Percentiles rank a stretch among this genome's conserved stretches.
Evolutionary conservation across 2,113 vertebrate species (phyloP).

Genomic region (Silurus asotus): DNA sequence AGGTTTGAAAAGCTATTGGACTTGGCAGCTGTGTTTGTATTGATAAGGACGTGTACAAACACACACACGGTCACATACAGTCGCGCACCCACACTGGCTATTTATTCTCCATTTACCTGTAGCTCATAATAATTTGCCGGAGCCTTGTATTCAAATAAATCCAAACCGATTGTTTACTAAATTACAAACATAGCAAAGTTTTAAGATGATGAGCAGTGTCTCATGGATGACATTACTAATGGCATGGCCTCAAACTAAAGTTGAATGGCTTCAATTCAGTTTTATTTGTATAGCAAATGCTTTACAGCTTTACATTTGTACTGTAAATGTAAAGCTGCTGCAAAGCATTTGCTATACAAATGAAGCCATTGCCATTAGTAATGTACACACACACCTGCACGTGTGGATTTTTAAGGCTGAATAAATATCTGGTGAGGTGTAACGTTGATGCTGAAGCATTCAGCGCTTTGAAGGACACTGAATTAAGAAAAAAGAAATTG

Average conservation of each 20-base stretch:
- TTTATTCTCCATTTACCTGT: no score
- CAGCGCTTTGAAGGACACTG: not conserved
- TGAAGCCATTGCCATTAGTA: no score
- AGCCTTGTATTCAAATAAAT: not conserved
- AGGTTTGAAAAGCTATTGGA: not conserved
- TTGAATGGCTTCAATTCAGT: not conserved
- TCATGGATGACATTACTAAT: not conserved
- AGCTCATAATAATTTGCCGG: not conserved
- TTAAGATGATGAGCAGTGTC: not conserved
- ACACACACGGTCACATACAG: not conserved
- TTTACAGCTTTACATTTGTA: no score
- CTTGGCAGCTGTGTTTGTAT: conserved; percentile 18
- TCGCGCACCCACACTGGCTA: not conserved
- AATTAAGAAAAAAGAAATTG: not conserved
- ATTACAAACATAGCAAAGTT: not conserved
- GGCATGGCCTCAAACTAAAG: not conserved
- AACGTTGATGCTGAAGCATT: no score
- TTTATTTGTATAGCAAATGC: no score
- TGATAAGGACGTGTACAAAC: not conserved
- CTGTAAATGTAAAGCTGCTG: no score
- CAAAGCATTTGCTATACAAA: no score
- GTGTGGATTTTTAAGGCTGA: no score
- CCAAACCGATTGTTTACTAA: not conserved
- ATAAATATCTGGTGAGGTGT: no score
- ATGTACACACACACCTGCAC: no score